These are phyloP conservation scores for Spinus pinus DNA, from an alignment of 2,797 vertebrate genomes.

Conservation along the genomic window DNA sequence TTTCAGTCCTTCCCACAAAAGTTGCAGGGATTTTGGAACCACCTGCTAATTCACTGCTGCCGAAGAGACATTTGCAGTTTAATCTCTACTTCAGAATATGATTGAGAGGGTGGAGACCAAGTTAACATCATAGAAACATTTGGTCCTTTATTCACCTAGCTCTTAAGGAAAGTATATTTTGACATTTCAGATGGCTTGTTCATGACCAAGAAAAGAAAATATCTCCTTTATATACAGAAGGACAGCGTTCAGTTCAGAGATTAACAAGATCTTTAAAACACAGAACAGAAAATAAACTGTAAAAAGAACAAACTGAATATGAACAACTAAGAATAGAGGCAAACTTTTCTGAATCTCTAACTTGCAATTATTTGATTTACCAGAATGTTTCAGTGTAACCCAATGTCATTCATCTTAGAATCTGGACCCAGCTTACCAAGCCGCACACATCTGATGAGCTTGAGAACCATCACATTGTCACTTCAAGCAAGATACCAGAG, in stretches of 20 bases:
- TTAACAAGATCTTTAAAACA: neutral
- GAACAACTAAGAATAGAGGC: neutral
- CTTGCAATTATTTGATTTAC: neutral
- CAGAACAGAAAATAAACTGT: neutral
- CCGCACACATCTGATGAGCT: neutral
- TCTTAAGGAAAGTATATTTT: neutral
- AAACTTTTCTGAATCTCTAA: neutral
- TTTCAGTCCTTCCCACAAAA: constrained; percentile 12
- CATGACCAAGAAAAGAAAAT: neutral
- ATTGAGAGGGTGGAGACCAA: neutral
- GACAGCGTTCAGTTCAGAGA: neutral
- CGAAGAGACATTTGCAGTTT: constrained; percentile 26
- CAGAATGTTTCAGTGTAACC: neutral
- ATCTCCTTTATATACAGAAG: neutral
- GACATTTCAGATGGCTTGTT: neutral
- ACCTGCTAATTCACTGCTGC: constrained; percentile 10
- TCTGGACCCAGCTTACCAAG: neutral
- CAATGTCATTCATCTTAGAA: neutral
- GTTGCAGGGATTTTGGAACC: neutral
- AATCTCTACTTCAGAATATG: neutral
- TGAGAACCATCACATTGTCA: neutral
- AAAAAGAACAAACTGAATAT: neutral
- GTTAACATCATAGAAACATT: constrained; percentile 5
- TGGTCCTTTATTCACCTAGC: neutral
- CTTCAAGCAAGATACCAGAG: neutral